Base-by-base conservation (phyloP, 2,888 invertebrate species). In the Pocota personata region DNA sequence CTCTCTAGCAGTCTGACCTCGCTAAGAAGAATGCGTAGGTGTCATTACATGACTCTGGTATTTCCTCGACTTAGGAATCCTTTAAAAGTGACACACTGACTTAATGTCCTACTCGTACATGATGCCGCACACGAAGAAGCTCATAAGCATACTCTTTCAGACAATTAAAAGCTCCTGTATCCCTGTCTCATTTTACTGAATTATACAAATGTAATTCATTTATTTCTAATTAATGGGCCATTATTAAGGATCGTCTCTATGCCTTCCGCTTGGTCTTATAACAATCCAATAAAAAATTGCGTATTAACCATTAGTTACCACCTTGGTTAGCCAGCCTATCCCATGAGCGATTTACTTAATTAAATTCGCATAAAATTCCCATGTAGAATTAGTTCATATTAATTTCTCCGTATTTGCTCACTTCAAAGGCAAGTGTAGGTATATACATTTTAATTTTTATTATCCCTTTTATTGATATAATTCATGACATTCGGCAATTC, bases 321-420 rank as follows among this genome's bases (percentile, higher is more conserved):
- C 50, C 66, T 24, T 48, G 24, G 16, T 35, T 21, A 37, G 27
- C 12, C 24, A 16, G 40, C 58, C 67, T 12, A 69, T 69, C 77
- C 77, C 77, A 37, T 40, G n/a, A 21, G 60, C 77, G 77, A 77
- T 77, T 69, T 60, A 32, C 67, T 60, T 77, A 77, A 77, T 77
- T 67, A 77, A 77, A 58, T 60, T 75, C 64, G 55, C 75, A 76
- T 66, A 76, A 60, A 69, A 60, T 52, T 60, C 60, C 27, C 77
- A 52, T 60, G 52, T 50, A 60, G 57, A 75, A 75, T 75, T 73
- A 52, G 32, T 24, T 52, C 64, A 27, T 46, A 43, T 32, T 62
- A 40, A 73, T 50, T 43, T 30, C 16, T 32, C 24, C 32, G 21
- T 24, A 21, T 35, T 32, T 14, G n/a, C 32, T 57, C 43, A 57